Conservation (phyloP, 1,140 invertebrate species). For the Hetaerina americana region DNA sequence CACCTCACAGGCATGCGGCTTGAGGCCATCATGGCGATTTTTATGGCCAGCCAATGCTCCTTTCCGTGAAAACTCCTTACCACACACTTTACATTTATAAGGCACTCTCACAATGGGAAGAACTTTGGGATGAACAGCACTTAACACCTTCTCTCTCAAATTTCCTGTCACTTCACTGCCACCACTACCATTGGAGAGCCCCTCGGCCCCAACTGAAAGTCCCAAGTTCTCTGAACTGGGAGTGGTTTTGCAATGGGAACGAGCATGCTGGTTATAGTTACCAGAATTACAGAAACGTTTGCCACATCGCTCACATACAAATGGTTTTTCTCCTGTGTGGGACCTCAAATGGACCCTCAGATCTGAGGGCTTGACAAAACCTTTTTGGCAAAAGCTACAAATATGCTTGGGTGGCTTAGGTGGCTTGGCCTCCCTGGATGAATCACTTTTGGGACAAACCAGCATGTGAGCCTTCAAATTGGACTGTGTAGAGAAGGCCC, state of each 20-base stretch:
- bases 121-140: too few relatives aligned
- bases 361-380: conserved; percentile 40
- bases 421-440: background rate
- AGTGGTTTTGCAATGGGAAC: background rate
- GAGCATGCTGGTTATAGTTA: conserved; percentile 5
- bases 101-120: too few relatives aligned
- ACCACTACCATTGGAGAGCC: background rate
- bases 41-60: background rate
- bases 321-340: conserved; percentile 54
- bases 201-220: background rate
- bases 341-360: conserved; percentile 47
- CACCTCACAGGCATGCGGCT: conserved; percentile 17
- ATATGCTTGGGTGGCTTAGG: background rate
- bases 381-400: conserved; percentile 5
- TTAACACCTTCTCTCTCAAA: background rate
- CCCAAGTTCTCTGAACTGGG: background rate
- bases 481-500: conserved; percentile 33
- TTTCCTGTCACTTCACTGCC: background rate
- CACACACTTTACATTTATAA: background rate
- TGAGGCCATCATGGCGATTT: conserved; percentile 8
- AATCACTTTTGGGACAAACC: background rate
- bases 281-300: background rate
- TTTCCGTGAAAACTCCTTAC: background rate
- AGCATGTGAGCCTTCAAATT: background rate
- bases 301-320: conserved; percentile 44